These are phyloP conservation scores for Limnephilus marmoratus DNA, from an alignment of 2,888 invertebrate genomes.

Conservation along the genomic window DNA sequence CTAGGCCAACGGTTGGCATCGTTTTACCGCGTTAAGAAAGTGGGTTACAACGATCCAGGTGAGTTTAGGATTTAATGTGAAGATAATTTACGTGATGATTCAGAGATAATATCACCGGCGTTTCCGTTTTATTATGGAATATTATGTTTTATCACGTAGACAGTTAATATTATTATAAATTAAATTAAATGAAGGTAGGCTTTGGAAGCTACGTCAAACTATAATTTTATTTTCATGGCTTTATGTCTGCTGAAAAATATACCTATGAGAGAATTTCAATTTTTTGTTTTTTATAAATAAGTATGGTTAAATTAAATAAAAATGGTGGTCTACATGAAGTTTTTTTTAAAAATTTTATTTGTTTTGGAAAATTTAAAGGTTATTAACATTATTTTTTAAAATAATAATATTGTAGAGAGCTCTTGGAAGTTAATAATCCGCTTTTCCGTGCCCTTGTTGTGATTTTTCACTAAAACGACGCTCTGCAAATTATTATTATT, in stretches of 20 bases:
- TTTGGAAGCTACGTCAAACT: background rate
- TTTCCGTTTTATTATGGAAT: background rate
- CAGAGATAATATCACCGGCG: background rate
- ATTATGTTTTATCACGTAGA: background rate
- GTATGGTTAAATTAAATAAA: too few relatives aligned
- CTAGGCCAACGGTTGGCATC: slow-evolving; percentile 38
- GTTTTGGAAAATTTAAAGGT: too few relatives aligned
- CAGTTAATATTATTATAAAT: background rate
- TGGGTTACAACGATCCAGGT: slow-evolving; percentile 24
- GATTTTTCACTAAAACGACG: too few relatives aligned
- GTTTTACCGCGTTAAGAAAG: slow-evolving; percentile 33
- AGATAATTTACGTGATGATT: slow-evolving; percentile 6
- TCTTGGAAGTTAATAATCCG: too few relatives aligned
- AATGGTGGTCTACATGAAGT: too few relatives aligned
- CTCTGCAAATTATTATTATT: too few relatives aligned
- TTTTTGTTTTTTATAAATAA: too few relatives aligned
- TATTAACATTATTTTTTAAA: too few relatives aligned
- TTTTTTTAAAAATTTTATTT: too few relatives aligned
- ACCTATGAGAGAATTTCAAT: too few relatives aligned
- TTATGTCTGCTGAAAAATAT: background rate
- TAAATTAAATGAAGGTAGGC: background rate
- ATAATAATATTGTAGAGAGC: too few relatives aligned
- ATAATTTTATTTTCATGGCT: background rate
- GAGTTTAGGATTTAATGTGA: background rate
- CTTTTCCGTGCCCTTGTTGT: too few relatives aligned